These are phyloP conservation scores for Jordanella pulchra DNA, from an alignment of 2,797 vertebrate species.

Conservation along the genomic window DNA sequence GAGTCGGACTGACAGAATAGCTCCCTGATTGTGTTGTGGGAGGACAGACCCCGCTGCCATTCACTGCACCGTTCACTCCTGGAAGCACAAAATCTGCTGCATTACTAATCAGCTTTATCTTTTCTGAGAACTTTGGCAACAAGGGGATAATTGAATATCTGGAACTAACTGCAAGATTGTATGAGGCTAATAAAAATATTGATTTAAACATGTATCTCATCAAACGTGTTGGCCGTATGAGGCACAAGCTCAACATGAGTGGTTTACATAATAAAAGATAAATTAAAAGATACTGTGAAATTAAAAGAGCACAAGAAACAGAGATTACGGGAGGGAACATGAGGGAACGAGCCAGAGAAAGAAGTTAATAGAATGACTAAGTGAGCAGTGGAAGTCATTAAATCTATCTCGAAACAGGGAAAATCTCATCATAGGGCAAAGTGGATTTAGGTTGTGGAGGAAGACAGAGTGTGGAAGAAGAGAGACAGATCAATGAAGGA, in stretches of 20 bases:
- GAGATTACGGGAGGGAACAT: constrained; percentile 57
- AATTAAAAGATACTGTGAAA: constrained; percentile 78
- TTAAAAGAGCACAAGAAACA: constrained; percentile 66
- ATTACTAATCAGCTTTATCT: constrained; percentile 47
- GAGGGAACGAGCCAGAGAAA: constrained; percentile 23
- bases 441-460: constrained; percentile 48
- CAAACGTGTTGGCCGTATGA: constrained; percentile 57
- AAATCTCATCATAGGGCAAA: constrained; percentile 62
- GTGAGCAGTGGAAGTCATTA: constrained; percentile 63
- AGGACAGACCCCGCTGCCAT: constrained; percentile 86
- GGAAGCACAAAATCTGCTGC: constrained; percentile 38
- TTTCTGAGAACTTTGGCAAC: constrained; percentile 33
- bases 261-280: constrained; percentile 77
- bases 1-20: constrained; percentile 79
- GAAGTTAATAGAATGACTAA: constrained; percentile 62
- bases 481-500: constrained; percentile 15
- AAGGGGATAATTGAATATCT: constrained; percentile 61
- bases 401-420: constrained; percentile 53
- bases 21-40: constrained; percentile 81
- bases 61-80: constrained; percentile 94
- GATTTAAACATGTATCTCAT: constrained; percentile 74
- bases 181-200: constrained; percentile 67
- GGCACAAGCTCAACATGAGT: constrained; percentile 63
- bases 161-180: constrained; percentile 49
- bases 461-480: constrained; percentile 30